Evolutionary conservation across 2,888 invertebrate genomes (phyloP), one percentile per base, ranked within the genome.

Genomic region (Actias luna): DNA sequence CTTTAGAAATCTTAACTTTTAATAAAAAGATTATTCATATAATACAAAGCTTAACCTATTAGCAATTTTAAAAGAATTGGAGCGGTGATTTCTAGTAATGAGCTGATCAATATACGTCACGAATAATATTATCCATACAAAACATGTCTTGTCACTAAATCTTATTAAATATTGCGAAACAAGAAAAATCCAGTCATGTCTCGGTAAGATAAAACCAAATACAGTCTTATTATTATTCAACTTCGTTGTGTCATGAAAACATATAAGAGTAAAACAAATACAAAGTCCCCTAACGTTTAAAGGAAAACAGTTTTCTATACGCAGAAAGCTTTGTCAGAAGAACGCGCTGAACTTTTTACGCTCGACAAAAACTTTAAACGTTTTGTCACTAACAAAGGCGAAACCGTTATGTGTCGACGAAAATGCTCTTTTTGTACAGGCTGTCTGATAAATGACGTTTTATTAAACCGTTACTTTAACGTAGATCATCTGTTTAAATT

Each of bases 361-460:
- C n/a, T 55, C 1, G n/a, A 55, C 27, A 55, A 55, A 55, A 55
- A 55, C 55, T 55, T 55, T 29, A 55, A 55, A 27, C 52, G 27
- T 52, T 27, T 14, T 22, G 22, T 10, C 5, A 16, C 52, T 50
- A 22, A 55, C 29, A 55, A 55, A 55, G 55, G 55, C 29, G 55
- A 29, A 55, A 55, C n/a, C 55, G 55, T 55, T 55, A n/a, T 29
- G 16, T 16, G 27, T 29, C 55, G 29, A 5, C 29, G 16, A 29
- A 29, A n/a, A 55, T 27, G 16, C 29, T n/a, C 29, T 29, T 55
- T 16, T 50, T 42, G 60, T 64, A 58, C 61, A 55, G n/a, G 12
- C 27, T 29, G 27, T 55, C 16, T 55, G 27, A 55, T 55, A 55
- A 27, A 16, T 52, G 27, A 52, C 25, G 16, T 29, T 55, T 5